A percentile compares a stretch with the other conserved stretches of the same genome.
Conservation (phyloP, 2,797 vertebrate genomes). For the Oreonectes daqikongensis region DNA sequence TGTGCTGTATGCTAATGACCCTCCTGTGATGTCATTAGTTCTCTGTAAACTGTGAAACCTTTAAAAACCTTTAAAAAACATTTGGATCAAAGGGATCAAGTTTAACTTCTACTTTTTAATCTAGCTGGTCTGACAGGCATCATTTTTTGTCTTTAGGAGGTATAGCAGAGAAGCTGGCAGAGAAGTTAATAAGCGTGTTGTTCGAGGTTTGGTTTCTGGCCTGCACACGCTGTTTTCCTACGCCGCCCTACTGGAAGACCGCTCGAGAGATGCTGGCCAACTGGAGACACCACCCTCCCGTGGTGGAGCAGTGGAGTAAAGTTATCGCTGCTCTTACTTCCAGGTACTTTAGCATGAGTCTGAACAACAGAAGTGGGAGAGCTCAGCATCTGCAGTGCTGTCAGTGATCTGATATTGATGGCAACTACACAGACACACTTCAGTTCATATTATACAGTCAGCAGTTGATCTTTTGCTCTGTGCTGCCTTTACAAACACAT, state of each 20-base stretch:
- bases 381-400: too few species aligned
- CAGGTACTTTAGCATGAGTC: slow-evolving; percentile 73
- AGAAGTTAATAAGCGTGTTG: slow-evolving; percentile 87
- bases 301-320: slow-evolving; percentile 92
- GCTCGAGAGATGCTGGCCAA: slow-evolving; percentile 92
- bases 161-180: slow-evolving; percentile 85
- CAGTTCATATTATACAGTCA: background rate
- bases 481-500: too few species aligned
- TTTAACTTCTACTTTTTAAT: background rate
- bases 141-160: slow-evolving; percentile 68
- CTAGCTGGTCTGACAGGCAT: background rate
- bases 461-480: too few species aligned
- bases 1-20: background rate
- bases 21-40: background rate
- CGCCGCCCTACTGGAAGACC: slow-evolving; percentile 91
- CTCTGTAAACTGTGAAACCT: background rate
- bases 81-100: background rate
- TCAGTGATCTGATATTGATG: background rate
- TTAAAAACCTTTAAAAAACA: too few species aligned
- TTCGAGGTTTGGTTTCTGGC: slow-evolving; percentile 93
- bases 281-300: slow-evolving; percentile 90
- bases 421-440: too few species aligned
- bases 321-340: slow-evolving; percentile 89
- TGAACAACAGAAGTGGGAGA: background rate
- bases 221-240: slow-evolving; percentile 89